A percentile compares a stretch with the other conserved stretches of the same genome.
Evolutionary conservation across 2,888 invertebrate genomes (phyloP).

Genomic region (Megaustenia siamemsis): DNA sequence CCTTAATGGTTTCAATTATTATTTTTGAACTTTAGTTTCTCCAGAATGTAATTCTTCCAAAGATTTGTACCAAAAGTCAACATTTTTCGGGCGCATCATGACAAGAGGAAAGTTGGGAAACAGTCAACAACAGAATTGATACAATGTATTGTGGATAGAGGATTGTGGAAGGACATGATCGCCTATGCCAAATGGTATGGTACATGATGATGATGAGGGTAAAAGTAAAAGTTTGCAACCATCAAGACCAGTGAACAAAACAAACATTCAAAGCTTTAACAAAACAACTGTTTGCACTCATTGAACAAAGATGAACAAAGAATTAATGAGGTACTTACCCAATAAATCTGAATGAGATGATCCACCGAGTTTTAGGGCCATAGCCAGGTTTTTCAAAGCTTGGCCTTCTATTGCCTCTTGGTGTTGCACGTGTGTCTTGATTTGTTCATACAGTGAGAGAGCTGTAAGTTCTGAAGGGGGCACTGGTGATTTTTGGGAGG

Average conservation of each 20-base stretch:
- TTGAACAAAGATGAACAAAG: no score
- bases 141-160: no score
- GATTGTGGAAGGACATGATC: no score
- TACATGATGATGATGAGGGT: no score
- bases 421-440: conserved; percentile 40
- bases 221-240: neutral
- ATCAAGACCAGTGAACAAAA: neutral
- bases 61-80: neutral
- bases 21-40: neutral
- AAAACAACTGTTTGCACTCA: no score
- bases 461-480: conserved; percentile 25
- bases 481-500: conserved; percentile 39
- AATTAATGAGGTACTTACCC: neutral
- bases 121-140: no score
- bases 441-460: conserved; percentile 47
- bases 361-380: conserved; percentile 33
- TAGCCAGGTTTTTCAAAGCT: conserved; percentile 44
- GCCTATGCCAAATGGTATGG: no score
- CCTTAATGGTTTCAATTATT: no score
- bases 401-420: conserved; percentile 53
- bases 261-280: neutral
- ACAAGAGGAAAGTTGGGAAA: no score
- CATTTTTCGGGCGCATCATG: no score
- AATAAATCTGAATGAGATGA: conserved; percentile 1
- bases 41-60: neutral